Evolutionary conservation across 2,888 invertebrate species (phyloP).

Genomic region (Pterostichus niger): DNA sequence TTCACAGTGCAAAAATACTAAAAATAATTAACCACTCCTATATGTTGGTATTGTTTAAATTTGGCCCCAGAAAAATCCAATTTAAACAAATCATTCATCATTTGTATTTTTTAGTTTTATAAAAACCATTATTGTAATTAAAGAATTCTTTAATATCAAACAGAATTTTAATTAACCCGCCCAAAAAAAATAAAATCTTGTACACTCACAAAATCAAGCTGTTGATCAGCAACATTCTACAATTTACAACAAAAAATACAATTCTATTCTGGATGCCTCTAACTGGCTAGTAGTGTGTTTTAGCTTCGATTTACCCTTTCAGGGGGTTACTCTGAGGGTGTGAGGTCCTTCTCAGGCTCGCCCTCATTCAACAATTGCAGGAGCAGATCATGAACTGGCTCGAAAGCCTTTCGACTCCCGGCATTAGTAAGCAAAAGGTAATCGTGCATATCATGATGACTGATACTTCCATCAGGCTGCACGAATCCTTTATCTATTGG

Average conservation of each 20-base stretch:
- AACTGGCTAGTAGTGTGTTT: conserved; percentile 19
- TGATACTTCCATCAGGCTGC: conserved; percentile 89
- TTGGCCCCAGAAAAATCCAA: conserved; percentile 27
- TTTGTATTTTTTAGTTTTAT: conserved; percentile 29
- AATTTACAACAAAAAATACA: neutral
- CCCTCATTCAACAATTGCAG: conserved; percentile 88
- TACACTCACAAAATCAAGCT: too few relatives aligned
- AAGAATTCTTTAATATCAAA: conserved; percentile 35
- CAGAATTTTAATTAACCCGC: conserved; percentile 14
- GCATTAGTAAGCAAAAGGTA: conserved; percentile 92
- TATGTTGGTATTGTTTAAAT: neutral
- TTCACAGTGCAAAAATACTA: conserved; percentile 18
- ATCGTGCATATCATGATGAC: conserved; percentile 95
- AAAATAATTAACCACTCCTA: neutral
- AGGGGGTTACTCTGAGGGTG: conserved; percentile 82
- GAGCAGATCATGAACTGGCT: conserved; percentile 89
- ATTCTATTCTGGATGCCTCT: conserved; percentile 28
- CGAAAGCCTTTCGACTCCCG: conserved; percentile 92
- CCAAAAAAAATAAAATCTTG: neutral
- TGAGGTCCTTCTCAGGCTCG: conserved; percentile 86
- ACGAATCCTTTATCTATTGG: conserved; percentile 89
- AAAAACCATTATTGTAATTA: conserved; percentile 21
- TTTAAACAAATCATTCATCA: conserved; percentile 25
- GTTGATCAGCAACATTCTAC: too few relatives aligned
- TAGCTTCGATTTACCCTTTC: neutral